phyloP scores from a whole-genome alignment of 2,797 vertebrate genomes.

The Bradypodion pumilum region DNA sequence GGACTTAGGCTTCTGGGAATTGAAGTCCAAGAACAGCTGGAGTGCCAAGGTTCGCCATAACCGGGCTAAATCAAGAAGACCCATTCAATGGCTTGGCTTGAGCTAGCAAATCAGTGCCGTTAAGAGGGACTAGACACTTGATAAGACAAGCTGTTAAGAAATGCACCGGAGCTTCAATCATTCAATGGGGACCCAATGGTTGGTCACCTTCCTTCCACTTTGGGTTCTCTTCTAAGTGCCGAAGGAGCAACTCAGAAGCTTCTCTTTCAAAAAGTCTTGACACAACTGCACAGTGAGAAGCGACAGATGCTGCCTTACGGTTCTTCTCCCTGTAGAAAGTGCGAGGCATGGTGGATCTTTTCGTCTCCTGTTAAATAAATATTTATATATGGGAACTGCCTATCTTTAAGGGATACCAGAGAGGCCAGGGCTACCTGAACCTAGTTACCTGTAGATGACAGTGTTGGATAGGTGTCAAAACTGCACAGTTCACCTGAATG shows the following conservation, averaged over 20 bases:
- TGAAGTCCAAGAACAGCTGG: no score
- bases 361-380: background rate
- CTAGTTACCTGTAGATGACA: background rate
- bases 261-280: background rate
- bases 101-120: background rate
- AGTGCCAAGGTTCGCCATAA: no score
- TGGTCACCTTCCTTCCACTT: background rate
- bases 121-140: conserved; percentile 5
- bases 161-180: conserved; percentile 29
- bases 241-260: background rate
- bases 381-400: background rate
- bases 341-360: background rate
- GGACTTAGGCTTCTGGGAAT: no score
- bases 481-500: background rate
- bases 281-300: background rate
- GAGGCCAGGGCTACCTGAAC: background rate
- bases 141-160: conserved; percentile 24
- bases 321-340: background rate
- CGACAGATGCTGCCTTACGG: conserved; percentile 29
- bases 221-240: background rate
- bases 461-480: accelerated
- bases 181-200: background rate
- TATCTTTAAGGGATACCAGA: background rate
- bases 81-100: accelerated
- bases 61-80: background rate